phyloP scores from a whole-genome alignment of 2,888 invertebrate species.

The Lithosia quadra region DNA sequence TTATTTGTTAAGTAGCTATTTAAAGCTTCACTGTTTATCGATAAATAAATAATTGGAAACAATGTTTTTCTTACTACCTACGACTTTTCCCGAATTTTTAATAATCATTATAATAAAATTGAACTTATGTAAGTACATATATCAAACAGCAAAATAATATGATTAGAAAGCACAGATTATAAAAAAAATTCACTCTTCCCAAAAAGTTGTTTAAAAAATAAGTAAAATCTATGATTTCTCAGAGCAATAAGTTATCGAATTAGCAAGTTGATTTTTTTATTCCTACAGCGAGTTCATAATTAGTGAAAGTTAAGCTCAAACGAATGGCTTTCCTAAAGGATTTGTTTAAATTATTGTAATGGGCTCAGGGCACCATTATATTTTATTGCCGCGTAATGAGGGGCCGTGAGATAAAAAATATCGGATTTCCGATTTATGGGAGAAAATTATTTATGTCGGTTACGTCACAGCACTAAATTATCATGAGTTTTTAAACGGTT shows the following conservation, averaged over 20 bases:
- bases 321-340: conserved; percentile 29
- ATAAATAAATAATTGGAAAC: no score
- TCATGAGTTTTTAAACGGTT: no score
- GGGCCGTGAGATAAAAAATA: conserved; percentile 3
- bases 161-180: not conserved
- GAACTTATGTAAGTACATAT: no score
- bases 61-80: no score
- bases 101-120: no score
- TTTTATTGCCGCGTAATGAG: conserved; percentile 24
- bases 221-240: not conserved
- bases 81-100: no score
- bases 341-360: conserved; percentile 35
- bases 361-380: not conserved
- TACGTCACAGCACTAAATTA: no score
- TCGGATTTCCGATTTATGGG: conserved; percentile 15
- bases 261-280: conserved; percentile 9
- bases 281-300: conserved; percentile 23
- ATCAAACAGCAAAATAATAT: no score
- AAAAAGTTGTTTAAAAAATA: not conserved
- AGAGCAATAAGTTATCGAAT: conserved; percentile 14
- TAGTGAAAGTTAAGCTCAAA: conserved; percentile 42
- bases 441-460: conserved; percentile 10
- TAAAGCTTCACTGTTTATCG: not conserved
- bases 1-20: no score
- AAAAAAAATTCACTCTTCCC: not conserved